Evolutionary conservation across 2,113 vertebrate genomes (phyloP), one percentile per base, ranked within the genome.

Genomic region (Larimichthys polyactis): DNA sequence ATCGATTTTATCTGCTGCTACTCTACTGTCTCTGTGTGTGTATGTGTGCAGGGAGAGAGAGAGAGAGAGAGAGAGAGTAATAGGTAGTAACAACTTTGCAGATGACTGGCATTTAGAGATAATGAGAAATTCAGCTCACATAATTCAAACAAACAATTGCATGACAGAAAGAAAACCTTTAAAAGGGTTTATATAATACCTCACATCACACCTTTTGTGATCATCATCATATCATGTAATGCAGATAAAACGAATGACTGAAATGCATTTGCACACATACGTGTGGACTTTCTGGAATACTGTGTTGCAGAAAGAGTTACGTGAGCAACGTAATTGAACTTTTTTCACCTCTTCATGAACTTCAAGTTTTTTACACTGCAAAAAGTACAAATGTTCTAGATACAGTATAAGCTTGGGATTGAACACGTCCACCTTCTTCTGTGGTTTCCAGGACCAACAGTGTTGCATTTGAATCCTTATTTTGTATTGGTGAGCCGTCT

Each of bases 1-100:
- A 73, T 78, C 58, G 68, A 11, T 4, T 1, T 29, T 59, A 22
- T 68, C 66, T 75, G 49, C 70, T 72, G 19, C 36, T 36, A 27
- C 36, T 55, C n/a, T 49, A 3, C 36, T n/a, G 22, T 59, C 12
- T 77, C 24, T 77, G 27, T 68, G 24, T 69, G 59, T 65, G 16
- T 6, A 32, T 10, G 20, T 46, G 48, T 46, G 55, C 54, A 64
- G 46, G 63, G 44, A 51, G 11, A 67, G 59, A 46, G 43, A 44
- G 43, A 12, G 44, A 46, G 44, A 14, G 48, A 64, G 36, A 67
- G 51, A 51, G 15, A 71, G 54, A 72, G 27, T 7, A 58, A 67
- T 52, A 64, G 32, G 62, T 62, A 54, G 32, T 59, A 36, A 43
- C 29, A 66, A 4, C 27, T 68, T 68, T 73, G 57, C 15, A 73